These are phyloP conservation scores for Geotrupes spiniger DNA, from an alignment of 2,888 invertebrate species.

Conservation along the genomic window DNA sequence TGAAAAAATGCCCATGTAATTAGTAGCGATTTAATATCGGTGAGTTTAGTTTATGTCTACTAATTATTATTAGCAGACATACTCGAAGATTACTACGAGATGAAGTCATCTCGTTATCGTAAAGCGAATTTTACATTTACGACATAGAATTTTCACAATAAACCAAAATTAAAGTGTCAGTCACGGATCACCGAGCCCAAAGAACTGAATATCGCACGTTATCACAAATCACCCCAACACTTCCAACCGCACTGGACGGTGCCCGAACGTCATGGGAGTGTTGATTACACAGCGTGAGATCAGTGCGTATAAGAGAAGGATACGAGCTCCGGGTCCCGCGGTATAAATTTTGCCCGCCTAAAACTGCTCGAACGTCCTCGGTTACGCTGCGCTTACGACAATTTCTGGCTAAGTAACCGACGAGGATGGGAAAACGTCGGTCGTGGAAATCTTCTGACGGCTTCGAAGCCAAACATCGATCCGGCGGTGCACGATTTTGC, in stretches of 20 bases:
- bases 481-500: conserved; percentile 30
- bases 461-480: conserved; percentile 29
- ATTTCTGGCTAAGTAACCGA: background rate
- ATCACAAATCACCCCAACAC: conserved; percentile 31
- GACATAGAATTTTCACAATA: no score
- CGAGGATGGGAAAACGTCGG: background rate
- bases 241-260: conserved; percentile 27
- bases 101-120: no score
- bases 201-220: conserved; percentile 7
- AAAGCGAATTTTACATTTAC: no score
- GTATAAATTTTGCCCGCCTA: conserved; percentile 10
- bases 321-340: conserved; percentile 32
- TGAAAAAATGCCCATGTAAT: no score
- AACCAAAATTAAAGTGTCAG: background rate
- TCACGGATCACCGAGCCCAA: conserved; percentile 7
- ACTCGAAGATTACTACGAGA: no score
- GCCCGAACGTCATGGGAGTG: conserved; percentile 25
- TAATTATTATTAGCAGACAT: no score
- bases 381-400: conserved; percentile 9
- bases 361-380: conserved; percentile 16
- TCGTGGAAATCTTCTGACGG: conserved; percentile 7
- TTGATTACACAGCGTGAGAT: conserved; percentile 31
- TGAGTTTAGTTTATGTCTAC: no score
- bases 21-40: no score
- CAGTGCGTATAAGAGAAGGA: conserved; percentile 30